These are phyloP conservation scores for Protonibea diacanthus DNA, from an alignment of 2,797 vertebrate species.

Conservation along the genomic window DNA sequence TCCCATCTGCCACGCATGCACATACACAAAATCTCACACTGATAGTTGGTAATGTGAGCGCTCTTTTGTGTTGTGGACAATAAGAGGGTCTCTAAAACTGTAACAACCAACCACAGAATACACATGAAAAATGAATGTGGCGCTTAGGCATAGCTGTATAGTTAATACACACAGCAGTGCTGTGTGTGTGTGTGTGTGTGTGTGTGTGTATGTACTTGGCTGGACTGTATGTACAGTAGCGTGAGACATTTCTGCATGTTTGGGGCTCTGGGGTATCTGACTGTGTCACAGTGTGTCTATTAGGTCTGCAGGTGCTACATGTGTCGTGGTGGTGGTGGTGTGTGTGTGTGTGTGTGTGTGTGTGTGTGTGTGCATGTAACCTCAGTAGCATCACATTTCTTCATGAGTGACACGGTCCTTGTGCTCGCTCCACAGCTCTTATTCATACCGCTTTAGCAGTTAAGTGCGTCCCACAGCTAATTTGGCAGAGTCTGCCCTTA, in stretches of 20 bases:
- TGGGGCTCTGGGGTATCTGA: conserved; percentile 21
- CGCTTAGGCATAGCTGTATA: conserved; percentile 8
- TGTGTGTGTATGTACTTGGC: conserved; percentile 17
- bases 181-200: conserved; percentile 25
- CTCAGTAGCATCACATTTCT: conserved; percentile 64
- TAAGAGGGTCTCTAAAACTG: conserved; percentile 47
- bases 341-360: conserved; percentile 31
- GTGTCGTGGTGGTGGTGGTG: background rate
- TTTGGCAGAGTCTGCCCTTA: conserved; percentile 80
- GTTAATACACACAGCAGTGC: conserved; percentile 3
- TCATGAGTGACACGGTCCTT: conserved; percentile 58
- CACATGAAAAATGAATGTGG: conserved; percentile 53
- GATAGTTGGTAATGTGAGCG: conserved; percentile 55
- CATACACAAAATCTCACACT: conserved; percentile 54
- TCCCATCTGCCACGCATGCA: conserved; percentile 82
- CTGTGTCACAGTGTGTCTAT: conserved; percentile 33
- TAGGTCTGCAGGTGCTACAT: conserved; percentile 44
- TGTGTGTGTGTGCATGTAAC: conserved; percentile 31
- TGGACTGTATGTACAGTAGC: conserved; percentile 36
- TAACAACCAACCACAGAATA: conserved; percentile 40
- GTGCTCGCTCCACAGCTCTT: conserved; percentile 50
- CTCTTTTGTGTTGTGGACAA: conserved; percentile 63
- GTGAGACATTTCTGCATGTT: conserved; percentile 43
- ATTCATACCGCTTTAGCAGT: conserved; percentile 63
- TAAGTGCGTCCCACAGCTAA: conserved; percentile 81